Base-by-base conservation (phyloP, 2,888 invertebrate species). In the Lasioglossum leucozonium region DNA sequence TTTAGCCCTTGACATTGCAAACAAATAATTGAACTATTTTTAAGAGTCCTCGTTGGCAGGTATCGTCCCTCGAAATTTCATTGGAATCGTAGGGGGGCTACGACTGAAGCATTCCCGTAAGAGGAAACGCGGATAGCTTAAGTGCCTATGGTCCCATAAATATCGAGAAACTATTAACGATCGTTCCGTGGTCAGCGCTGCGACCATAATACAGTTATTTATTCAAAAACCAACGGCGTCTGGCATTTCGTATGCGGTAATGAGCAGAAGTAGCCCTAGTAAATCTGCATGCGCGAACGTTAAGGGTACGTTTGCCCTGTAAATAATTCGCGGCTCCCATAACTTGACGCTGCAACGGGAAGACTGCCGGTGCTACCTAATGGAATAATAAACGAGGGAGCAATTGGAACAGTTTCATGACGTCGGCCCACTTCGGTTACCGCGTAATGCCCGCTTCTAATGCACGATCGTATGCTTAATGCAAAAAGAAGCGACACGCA, bases 341-440 rank as follows among this genome's bases (percentile, higher is more conserved):
- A 91, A 92, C 91, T 92, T 92, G 92, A 90, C 89, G 88, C 88
- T 88, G 82, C 84, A 81, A 79, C 86, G 78, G 71, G 87, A 87
- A 91, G 89, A 91, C 89, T 88, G 77, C 79, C 67, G 65, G 72
- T 81, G 87, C 87, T 87, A 88, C 88, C 89, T 92, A 92, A 92
- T 92, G 92, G 92, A 92, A 92, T 92, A 92, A 91, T 91, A 92
- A 92, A 92, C 89, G 91, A 91, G 91, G 75, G 89, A 86, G 90
- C 91, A 92, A 92, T 92, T 92, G 91, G 88, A 90, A 84, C 85
- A 84, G 89, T 88, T 91, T 88, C 89, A 86, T 85, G 88, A 89
- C 86, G 86, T 69, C 51, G 72, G 79, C 79, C 87, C 83, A 86
- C 91, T 87, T 88, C 42, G 82, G 82, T 65, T 81, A 69, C 62